Evolutionary conservation across 2,888 invertebrate species (phyloP), one percentile per base, ranked within the genome.

Genomic region (Tachina fera): DNA sequence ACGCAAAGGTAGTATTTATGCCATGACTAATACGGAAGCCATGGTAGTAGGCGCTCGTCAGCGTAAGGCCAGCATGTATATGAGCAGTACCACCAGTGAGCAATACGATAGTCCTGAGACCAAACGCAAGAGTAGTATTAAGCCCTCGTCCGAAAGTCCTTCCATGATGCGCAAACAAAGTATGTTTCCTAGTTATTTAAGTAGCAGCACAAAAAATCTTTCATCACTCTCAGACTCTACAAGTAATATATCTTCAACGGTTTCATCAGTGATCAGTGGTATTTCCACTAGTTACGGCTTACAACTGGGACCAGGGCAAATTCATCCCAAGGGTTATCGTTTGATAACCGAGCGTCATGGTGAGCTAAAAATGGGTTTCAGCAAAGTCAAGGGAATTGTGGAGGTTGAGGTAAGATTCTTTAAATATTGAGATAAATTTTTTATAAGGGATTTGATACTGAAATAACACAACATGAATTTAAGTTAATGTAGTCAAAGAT

Each of bases 321-420:
- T 97, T 91, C 96, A 96, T 92, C 97, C 97, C 71, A 94, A 96
- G 88, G 96, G 95, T 89, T 96, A 95, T 89, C 95, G 95, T 88
- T 93, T 96, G 88, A 94, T 94, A 89, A 95, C 95, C 90, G 95
- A 95, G 81, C 95, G 95, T 89, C 94, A 95, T 85, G 97, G 97
- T 6, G 97, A 97, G 93, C 95, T 98, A 88, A 97, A 97, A 91
- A 94, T 98, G 92, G 97, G 97, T 84, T 95, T 98, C 89, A 95
- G 96, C 90, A 96, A 98, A 94, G 96, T 97, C 91, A 98, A 98
- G 93, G 98, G 98, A 89, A 97, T 97, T 89, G 94, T 98, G 84
- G 98, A 98, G 92, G 96, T 98, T 39, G 98, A 98, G 94, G 95
- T 94, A 58, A 91, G 89, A 88, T 41, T 70, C n/a, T 41, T 61